Percentiles rank a stretch among this genome's conserved stretches.
Conservation (phyloP, 2,797 vertebrate species). For the Mallotus villosus region DNA sequence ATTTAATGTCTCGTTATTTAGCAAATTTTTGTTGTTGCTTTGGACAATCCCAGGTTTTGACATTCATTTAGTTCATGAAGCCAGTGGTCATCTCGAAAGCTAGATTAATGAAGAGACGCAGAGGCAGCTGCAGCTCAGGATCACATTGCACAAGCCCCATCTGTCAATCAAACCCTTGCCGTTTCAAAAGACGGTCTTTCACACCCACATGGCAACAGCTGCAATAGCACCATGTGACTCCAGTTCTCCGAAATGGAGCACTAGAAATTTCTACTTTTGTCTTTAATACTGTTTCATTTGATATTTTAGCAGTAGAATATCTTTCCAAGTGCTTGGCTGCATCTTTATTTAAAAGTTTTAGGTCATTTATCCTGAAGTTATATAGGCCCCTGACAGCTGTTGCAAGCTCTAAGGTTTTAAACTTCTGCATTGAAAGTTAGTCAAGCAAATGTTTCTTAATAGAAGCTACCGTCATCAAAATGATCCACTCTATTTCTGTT, state of each 20-base stretch:
- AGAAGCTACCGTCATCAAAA: background rate
- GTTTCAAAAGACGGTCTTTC: conserved; percentile 41
- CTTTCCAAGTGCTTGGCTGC: no score
- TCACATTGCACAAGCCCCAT: conserved; percentile 55
- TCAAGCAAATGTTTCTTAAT: background rate
- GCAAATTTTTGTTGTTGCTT: no score
- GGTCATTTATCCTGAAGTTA: no score
- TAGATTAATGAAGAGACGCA: background rate
- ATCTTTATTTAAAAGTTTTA: no score
- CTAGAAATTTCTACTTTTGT: background rate
- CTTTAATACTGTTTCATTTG: background rate
- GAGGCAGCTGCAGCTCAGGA: conserved; percentile 28
- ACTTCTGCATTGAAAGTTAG: background rate
- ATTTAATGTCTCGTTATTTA: no score
- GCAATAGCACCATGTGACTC: conserved; percentile 38
- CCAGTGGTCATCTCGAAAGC: conserved; percentile 25
- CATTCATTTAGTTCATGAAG: background rate
- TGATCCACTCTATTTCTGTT: background rate
- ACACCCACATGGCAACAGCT: conserved; percentile 36
- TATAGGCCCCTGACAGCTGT: no score
- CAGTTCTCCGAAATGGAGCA: conserved; percentile 21
- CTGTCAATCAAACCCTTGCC: conserved; percentile 64
- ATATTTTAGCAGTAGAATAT: no score
- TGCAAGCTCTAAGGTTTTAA: background rate
- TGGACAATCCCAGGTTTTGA: background rate